Conservation (phyloP, 2,797 vertebrate species). For the Sebastes alutus region DNA sequence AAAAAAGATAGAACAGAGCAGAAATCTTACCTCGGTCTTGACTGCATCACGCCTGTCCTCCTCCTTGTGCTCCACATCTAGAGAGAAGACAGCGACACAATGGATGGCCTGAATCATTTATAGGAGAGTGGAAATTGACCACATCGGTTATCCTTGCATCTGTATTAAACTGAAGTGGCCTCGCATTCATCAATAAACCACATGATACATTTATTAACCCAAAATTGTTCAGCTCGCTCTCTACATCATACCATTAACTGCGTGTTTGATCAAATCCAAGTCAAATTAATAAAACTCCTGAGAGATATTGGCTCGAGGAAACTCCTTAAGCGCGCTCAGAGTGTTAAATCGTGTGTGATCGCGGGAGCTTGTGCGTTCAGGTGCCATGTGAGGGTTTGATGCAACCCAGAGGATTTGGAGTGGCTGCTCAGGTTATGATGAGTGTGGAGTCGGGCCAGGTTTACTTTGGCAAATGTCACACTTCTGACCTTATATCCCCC, state of each 20-base stretch:
- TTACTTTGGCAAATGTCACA: constrained; percentile 75
- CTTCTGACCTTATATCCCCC: constrained; percentile 70
- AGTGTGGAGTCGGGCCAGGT: constrained; percentile 69
- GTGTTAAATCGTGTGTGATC: neutral
- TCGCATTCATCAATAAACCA: constrained; percentile 32
- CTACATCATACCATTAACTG: constrained; percentile 12
- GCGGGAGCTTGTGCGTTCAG: constrained; percentile 28
- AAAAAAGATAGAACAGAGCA: constrained; percentile 44
- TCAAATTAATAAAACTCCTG: constrained; percentile 5
- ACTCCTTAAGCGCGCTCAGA: neutral
- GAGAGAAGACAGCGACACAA: constrained; percentile 71
- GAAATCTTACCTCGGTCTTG: constrained; percentile 83
- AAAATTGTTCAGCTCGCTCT: neutral
- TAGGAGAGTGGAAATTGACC: constrained; percentile 39
- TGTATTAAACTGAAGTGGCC: constrained; percentile 8
- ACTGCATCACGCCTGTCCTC: constrained; percentile 75
- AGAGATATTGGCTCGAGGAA: neutral
- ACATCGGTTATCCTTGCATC: constrained; percentile 26
- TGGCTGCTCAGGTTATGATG: constrained; percentile 62
- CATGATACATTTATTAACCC: constrained; percentile 38
- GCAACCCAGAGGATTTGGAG: constrained; percentile 42
- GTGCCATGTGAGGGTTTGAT: constrained; percentile 44
- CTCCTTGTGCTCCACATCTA: constrained; percentile 87
- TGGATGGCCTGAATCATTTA: constrained; percentile 69
- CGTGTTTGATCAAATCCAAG: constrained; percentile 29